Evolutionary conservation across 2,888 invertebrate genomes (phyloP).

Genomic region (Aphidius colemani): DNA sequence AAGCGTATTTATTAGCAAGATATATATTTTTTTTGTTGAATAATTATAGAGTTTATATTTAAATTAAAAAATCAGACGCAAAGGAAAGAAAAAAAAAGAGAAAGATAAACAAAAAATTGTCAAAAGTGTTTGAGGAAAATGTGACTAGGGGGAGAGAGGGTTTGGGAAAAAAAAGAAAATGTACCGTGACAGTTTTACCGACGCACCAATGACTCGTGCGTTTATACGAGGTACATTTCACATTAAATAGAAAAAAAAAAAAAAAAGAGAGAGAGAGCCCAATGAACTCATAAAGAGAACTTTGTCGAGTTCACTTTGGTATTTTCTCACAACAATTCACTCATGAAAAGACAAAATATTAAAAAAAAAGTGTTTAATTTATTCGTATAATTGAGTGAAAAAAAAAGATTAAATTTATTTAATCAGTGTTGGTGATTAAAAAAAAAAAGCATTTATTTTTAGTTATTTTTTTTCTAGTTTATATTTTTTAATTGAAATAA

Average conservation of each 20-base stretch:
- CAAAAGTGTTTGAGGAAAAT: not conserved
- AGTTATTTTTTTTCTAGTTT: not conserved
- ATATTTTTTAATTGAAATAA: constrained; percentile 7
- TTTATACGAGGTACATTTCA: not conserved
- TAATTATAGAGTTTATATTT: not conserved
- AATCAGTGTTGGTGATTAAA: not conserved
- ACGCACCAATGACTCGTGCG: constrained; percentile 7
- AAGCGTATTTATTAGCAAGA: not conserved
- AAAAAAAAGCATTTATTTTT: no score
- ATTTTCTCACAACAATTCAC: no score
- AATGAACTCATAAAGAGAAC: no score
- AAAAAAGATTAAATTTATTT: not conserved
- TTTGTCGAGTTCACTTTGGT: no score
- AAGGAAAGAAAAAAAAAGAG: not conserved
- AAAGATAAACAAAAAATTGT: not conserved
- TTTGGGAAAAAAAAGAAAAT: constrained; percentile 5
- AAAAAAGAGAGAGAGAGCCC: constrained; percentile 10
- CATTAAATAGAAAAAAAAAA: constrained; percentile 5
- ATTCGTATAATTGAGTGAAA: not conserved
- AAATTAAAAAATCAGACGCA: no score
- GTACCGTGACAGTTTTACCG: constrained; percentile 18
- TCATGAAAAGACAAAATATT: no score
- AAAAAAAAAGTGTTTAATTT: no score
- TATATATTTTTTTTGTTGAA: not conserved
- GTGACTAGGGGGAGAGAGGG: not conserved